Base-by-base conservation (phyloP, 1,140 invertebrate species). In the Lordiphosa clarofinis region DNA sequence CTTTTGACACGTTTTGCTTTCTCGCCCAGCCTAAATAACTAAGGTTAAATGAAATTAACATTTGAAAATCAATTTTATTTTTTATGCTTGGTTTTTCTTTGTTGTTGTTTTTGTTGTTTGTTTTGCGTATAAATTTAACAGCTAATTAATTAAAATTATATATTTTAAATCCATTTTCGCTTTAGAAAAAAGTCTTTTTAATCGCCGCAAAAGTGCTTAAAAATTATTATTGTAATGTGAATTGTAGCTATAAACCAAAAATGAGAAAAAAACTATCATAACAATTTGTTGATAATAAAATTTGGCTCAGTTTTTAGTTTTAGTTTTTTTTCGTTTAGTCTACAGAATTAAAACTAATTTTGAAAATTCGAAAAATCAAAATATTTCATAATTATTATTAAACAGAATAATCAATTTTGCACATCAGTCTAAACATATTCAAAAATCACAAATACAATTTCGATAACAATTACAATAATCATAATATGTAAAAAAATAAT, bases 361-460 rank as follows among this genome's bases (percentile, higher is more conserved):
- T 42, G 63, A 73, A 78, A 58, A 43, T 37, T 42, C 15, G 38
- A 61, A 61, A 59, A 55, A 69, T 64, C 55, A 69, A 54, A 57
- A 56, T 64, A 54, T 37, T 57, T 62, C 40, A 56, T 56, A 60
- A 21, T 60, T 67, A 63, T 54, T 73, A 53, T 50, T 55, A 66
- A 66, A 35, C 36, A 39, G 54, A 52, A 84, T 64, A 76, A 82
- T 79, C 13, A 82, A 84, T 84, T 84, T 84, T 84, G 78, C 74
- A 81, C 78, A 70, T 84, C 78, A 84, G 78, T 84, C 78, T 84
- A 84, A 84, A 84, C 78, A 84, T 82, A 81, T 81, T 81, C 76
- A 81, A 84, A 78, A 84, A 84, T 84, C 78, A 84, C 78, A 84
- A 86, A 86, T 84, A 84, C 79, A 84, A 84, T 84, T 84, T 84